These are phyloP conservation scores for Ophonus ardosiacus DNA, from an alignment of 2,888 invertebrate genomes.

Conservation along the genomic window DNA sequence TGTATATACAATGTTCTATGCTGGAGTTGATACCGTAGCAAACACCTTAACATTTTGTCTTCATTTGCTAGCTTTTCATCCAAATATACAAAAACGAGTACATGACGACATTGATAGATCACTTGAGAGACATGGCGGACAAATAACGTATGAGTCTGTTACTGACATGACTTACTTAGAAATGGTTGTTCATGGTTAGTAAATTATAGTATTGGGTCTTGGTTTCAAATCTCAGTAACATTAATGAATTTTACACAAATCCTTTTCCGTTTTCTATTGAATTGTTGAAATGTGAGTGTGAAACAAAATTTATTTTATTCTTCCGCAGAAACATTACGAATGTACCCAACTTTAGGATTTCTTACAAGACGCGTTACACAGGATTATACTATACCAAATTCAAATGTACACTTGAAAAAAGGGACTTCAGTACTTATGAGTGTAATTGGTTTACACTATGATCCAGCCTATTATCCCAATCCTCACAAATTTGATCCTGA, in stretches of 20 bases:
- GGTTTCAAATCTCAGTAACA: too few species aligned
- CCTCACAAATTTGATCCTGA: slow-evolving; percentile 64
- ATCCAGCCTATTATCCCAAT: slow-evolving; percentile 61
- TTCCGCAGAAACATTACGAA: slow-evolving; percentile 63
- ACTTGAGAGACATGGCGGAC: background rate
- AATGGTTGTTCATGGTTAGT: slow-evolving; percentile 45
- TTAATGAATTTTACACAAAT: background rate
- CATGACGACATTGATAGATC: slow-evolving; percentile 36
- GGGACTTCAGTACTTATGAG: slow-evolving; percentile 52
- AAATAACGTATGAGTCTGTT: slow-evolving; percentile 32
- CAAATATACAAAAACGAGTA: slow-evolving; percentile 12
- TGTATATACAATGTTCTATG: slow-evolving; percentile 44
- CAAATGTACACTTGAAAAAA: slow-evolving; percentile 47
- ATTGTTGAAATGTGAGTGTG: too few species aligned
- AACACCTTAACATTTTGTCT: slow-evolving; percentile 9
- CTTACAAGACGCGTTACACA: slow-evolving; percentile 28
- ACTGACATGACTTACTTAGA: slow-evolving; percentile 35
- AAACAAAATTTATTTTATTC: background rate
- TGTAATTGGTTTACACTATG: slow-evolving; percentile 58
- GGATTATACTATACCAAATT: slow-evolving; percentile 54
- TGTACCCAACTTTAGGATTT: slow-evolving; percentile 60
- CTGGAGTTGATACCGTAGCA: slow-evolving; percentile 34
- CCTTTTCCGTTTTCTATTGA: background rate
- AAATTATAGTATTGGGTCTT: background rate
- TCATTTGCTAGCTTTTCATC: slow-evolving; percentile 19